These are phyloP conservation scores for Malurus splendens DNA, from an alignment of 2,797 vertebrate species.

Conservation along the genomic window DNA sequence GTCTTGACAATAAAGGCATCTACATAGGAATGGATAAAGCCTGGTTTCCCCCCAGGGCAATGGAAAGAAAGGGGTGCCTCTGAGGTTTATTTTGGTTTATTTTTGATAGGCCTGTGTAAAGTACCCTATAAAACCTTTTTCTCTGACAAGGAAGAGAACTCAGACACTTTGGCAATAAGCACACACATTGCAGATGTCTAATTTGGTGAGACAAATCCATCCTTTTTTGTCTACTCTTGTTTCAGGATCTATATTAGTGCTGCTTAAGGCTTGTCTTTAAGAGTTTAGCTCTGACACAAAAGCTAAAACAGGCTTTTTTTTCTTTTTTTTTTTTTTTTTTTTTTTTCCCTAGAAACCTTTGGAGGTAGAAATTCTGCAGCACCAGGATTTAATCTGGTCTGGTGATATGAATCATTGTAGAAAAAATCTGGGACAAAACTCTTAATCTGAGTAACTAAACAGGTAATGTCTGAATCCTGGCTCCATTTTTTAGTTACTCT, in stretches of 20 bases:
- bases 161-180: not conserved
- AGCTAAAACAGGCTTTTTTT: accelerated
- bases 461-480: not conserved
- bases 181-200: not conserved
- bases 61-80: not conserved
- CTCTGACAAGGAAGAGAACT: not conserved
- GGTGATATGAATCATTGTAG: not conserved
- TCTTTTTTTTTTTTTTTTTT: not conserved
- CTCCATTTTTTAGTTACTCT: not conserved
- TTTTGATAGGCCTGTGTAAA: not conserved
- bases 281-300: not conserved
- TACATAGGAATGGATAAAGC: accelerated
- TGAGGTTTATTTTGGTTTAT: not conserved
- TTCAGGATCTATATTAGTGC: not conserved
- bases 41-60: not conserved
- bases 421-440: not conserved
- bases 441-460: not conserved
- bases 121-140: not conserved
- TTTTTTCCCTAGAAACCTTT: not conserved
- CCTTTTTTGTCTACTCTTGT: not conserved
- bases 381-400: not conserved
- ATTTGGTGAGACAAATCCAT: not conserved
- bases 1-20: not conserved
- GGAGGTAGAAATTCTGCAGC: not conserved
- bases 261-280: not conserved